Evolutionary conservation across 2,113 vertebrate species (phyloP).

Genomic region (Eulemur rufifrons): DNA sequence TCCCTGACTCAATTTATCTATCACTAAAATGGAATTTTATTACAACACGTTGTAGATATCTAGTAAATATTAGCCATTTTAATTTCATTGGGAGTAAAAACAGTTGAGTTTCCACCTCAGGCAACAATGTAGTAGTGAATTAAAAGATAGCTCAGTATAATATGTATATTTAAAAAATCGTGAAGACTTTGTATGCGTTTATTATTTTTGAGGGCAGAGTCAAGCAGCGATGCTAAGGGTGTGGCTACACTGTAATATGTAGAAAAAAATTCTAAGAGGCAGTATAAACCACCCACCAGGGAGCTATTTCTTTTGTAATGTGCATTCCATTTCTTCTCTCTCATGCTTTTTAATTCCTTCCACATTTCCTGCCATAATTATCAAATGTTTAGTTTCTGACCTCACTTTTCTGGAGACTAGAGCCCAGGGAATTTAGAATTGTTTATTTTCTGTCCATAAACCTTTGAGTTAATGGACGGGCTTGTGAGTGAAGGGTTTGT

Average conservation of each 20-base stretch:
- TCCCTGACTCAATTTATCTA: conserved; percentile 25
- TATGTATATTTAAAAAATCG: not conserved
- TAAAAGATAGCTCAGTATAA: not conserved
- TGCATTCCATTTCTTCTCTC: conserved; percentile 79
- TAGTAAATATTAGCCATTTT: not conserved
- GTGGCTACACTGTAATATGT: conserved; percentile 74
- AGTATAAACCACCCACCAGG: conserved; percentile 62
- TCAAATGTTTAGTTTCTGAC: conserved; percentile 86
- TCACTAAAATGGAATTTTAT: conserved; percentile 30
- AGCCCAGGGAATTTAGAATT: conserved; percentile 72
- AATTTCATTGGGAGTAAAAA: conserved; percentile 23
- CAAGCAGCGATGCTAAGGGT: conserved; percentile 70
- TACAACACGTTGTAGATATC: not conserved
- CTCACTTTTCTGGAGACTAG: conserved; percentile 83
- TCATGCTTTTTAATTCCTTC: conserved; percentile 85
- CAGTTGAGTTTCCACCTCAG: not conserved
- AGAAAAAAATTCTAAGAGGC: conserved; percentile 67
- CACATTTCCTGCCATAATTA: conserved; percentile 85
- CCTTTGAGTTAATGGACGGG: conserved; percentile 59
- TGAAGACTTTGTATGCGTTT: conserved; percentile 14
- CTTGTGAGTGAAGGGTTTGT: conserved; percentile 59
- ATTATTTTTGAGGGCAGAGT: conserved; percentile 23
- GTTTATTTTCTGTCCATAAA: conserved; percentile 79
- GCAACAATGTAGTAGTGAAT: not conserved
- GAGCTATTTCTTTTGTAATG: conserved; percentile 75